Evolutionary conservation across 2,113 vertebrate species (phyloP).

Genomic region (Sitta europaea): DNA sequence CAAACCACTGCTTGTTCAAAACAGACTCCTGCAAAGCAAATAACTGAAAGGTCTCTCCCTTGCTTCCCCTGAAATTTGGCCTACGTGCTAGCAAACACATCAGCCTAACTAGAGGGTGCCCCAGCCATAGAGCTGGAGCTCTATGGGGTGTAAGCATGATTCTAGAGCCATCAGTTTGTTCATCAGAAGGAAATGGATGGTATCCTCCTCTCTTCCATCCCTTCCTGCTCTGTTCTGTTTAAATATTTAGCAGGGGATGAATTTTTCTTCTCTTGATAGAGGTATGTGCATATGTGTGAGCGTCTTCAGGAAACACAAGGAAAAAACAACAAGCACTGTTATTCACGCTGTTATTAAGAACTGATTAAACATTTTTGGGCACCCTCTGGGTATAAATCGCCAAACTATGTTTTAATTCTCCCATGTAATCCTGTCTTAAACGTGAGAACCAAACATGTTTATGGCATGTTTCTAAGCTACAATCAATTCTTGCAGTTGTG

Average conservation of each 20-base stretch:
- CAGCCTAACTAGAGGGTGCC: not conserved
- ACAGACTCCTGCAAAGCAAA: not conserved
- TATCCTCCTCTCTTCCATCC: not conserved
- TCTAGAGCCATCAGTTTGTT: not conserved
- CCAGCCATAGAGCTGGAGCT: not conserved
- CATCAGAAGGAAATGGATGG: not conserved
- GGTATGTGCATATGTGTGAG: not conserved
- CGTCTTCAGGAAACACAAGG: not conserved
- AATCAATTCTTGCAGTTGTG: not conserved
- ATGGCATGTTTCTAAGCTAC: not conserved
- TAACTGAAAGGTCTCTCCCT: not conserved
- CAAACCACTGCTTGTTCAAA: not conserved
- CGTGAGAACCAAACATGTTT: not conserved
- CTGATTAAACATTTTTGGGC: not conserved
- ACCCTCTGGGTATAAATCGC: not conserved
- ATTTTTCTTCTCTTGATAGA: not conserved
- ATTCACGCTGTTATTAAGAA: not conserved
- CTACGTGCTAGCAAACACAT: not conserved
- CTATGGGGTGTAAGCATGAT: fast-evolving
- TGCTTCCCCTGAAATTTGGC: not conserved
- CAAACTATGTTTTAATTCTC: not conserved
- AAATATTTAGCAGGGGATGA: not conserved
- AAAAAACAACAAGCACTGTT: not conserved
- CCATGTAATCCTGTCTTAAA: not conserved
- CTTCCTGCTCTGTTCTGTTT: fast-evolving